Evolutionary conservation across 2,888 invertebrate species (phyloP), one percentile per base, ranked within the genome.

Genomic region (Digitonthophagus gazella): DNA sequence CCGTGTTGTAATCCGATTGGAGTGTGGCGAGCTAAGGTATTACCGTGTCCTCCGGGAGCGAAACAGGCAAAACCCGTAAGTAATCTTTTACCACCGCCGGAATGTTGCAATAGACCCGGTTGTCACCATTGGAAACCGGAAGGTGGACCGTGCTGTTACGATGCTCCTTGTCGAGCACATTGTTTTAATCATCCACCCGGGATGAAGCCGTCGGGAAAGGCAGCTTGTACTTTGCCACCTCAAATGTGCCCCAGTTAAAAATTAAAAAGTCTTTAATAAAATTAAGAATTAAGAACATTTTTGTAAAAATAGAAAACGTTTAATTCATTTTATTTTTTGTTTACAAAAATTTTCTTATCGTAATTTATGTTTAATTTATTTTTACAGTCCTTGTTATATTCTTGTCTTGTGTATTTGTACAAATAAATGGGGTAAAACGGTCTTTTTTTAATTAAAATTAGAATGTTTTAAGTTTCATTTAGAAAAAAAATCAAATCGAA

Each of bases 71-170:
- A 75, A 69, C 76, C 76, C 71, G 75, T 71, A 71, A 74, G 72
- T 73, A 66, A 66, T 65, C 69, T 65, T 56, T 78, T 78, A 69
- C 65, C 65, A 44, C 78, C 79, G 2, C 77, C 75, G 15, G 74
- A 74, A 6, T 57, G 19, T 22, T 82, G 82, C 74, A 77, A 72
- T 5, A 72, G 81, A 58, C 81, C 81, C 3, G 80, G 81, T 67
- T 83, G 82, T 70, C 77, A 79, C 72, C 82, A 83, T 67, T 81
- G 81, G 81, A 77, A 78, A 71, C 76, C 79, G 3, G 79, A 80
- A 73, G 80, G 78, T 15, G 78, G 78, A 15, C 76, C 76, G 14
- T 81, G 81, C 73, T 66, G 76, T 44, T 83, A 82, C 69, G 80
- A 80, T 71, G 75, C 76, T 44, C 81, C 82, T 15, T 83, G 83